phyloP scores from a whole-genome alignment of 2,113 vertebrate species.

The Trogon surrucura region DNA sequence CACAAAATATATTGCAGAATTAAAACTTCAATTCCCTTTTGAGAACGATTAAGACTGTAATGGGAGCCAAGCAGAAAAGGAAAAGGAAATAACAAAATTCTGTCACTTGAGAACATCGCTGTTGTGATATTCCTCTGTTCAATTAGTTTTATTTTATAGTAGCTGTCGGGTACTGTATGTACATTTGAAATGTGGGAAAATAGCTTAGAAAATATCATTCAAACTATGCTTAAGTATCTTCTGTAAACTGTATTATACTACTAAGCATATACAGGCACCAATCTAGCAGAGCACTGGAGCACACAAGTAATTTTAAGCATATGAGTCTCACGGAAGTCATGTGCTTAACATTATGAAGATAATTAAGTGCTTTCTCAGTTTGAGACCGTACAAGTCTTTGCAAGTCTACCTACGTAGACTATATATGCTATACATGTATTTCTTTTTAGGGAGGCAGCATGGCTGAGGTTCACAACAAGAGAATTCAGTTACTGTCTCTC shows the following conservation, averaged over 20 bases:
- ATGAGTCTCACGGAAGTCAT: constrained; percentile 11
- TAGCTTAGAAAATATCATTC: constrained; percentile 30
- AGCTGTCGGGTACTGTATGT: constrained; percentile 19
- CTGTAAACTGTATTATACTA: constrained; percentile 12
- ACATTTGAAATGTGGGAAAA: constrained; percentile 44
- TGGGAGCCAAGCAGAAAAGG: background rate
- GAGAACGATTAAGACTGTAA: constrained; percentile 13
- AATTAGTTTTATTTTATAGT: background rate
- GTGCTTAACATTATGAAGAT: constrained; percentile 8
- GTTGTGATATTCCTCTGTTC: background rate
- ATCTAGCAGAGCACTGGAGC: constrained; percentile 31
- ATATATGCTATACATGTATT: background rate
- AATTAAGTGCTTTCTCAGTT: constrained; percentile 17
- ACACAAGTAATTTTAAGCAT: constrained; percentile 35
- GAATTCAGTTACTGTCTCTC: background rate
- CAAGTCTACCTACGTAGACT: background rate
- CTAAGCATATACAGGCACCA: background rate
- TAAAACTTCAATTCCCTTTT: background rate
- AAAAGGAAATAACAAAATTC: background rate
- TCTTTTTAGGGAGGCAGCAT: background rate
- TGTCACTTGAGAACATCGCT: background rate
- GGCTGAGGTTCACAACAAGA: background rate
- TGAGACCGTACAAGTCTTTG: constrained; percentile 34
- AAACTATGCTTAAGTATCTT: constrained; percentile 27
- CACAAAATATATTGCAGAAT: background rate